Percentiles rank a stretch among this genome's conserved stretches.
phyloP scores from a whole-genome alignment of 2,797 vertebrate genomes.

The Chelonia mydas region DNA sequence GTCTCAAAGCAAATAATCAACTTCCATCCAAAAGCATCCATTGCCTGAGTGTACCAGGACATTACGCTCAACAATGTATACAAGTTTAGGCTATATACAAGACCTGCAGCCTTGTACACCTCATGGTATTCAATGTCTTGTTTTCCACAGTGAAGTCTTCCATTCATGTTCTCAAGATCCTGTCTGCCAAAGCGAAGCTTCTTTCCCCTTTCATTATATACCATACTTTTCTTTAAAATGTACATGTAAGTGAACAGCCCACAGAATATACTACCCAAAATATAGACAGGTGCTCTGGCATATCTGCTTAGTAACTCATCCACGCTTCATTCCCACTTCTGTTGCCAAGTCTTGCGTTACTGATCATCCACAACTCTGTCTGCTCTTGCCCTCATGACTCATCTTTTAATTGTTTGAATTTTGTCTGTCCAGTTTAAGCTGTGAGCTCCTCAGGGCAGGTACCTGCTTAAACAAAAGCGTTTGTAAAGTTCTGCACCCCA shows the following conservation, averaged over 20 bases:
- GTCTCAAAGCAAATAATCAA: background rate
- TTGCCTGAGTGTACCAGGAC: background rate
- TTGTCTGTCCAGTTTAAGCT: constrained; percentile 2
- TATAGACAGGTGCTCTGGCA: background rate
- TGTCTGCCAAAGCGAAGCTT: too few relatives aligned
- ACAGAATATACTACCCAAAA: background rate
- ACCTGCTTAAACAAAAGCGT: constrained; percentile 46
- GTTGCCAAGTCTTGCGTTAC: constrained; percentile 28
- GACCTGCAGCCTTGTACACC: background rate
- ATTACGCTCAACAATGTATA: background rate
- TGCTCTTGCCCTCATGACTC: background rate
- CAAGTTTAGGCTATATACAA: background rate
- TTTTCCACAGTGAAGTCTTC: background rate
- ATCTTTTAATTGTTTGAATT: background rate
- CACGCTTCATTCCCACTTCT: background rate
- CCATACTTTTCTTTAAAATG: background rate
- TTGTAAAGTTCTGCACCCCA: constrained; percentile 6
- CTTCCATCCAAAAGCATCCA: background rate
- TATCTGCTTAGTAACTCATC: background rate
- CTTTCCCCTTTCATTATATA: background rate
- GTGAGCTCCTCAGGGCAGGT: constrained; percentile 43
- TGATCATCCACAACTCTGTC: fast-evolving
- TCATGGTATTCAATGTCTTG: background rate
- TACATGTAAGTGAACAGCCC: background rate
- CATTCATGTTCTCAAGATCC: background rate